Percentiles rank a stretch among this genome's conserved stretches.
These are phyloP conservation scores for Grus americana DNA, from an alignment of 2,113 vertebrate genomes.

Conservation along the genomic window DNA sequence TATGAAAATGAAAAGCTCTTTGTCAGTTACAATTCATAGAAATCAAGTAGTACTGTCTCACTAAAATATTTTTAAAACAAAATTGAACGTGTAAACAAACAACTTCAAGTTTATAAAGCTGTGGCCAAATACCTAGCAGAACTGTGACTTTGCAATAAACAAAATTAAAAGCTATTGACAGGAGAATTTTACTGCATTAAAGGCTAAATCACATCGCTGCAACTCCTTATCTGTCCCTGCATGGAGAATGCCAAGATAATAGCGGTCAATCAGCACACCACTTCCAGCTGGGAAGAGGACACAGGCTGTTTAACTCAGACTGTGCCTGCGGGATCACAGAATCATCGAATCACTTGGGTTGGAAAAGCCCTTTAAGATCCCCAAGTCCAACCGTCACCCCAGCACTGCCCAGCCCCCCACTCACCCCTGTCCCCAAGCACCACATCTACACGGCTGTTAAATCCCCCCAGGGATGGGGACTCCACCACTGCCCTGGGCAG, in stretches of 20 bases:
- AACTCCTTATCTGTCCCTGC: background rate
- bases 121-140: background rate
- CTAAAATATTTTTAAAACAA: background rate
- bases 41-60: background rate
- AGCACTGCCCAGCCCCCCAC: background rate
- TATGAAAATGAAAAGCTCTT: background rate
- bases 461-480: background rate
- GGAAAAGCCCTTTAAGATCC: background rate
- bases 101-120: background rate
- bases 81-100: background rate
- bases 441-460: background rate
- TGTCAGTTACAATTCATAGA: background rate
- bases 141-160: background rate
- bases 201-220: background rate
- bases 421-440: background rate
- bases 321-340: background rate
- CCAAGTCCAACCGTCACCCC: rapidly evolving
- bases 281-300: background rate
- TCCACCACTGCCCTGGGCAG: background rate
- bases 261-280: background rate
- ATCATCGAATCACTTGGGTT: rapidly evolving
- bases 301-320: rapidly evolving
- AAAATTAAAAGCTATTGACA: background rate
- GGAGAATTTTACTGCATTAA: background rate
- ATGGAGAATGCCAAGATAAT: background rate